Evolutionary conservation across 2,797 vertebrate species (phyloP), one percentile per base, ranked within the genome.

Genomic region (Stomatorhinus walkeri): DNA sequence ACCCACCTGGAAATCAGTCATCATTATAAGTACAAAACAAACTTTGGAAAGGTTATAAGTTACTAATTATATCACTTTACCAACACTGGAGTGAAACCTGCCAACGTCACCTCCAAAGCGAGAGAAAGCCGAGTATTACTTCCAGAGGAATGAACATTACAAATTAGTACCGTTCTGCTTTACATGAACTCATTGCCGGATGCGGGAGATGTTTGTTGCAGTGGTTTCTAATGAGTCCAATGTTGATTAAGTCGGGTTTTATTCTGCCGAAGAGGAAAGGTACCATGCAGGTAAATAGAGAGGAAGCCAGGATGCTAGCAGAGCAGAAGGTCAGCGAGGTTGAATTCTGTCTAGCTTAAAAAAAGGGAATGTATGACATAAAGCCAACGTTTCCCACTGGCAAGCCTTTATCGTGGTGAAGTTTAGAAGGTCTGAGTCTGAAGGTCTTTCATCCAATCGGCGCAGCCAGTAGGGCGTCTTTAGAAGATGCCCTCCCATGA

Each of bases 391-490:
- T 51, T 89, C 28, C 48, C 84, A 43, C 64, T 76, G 61, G 36
- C 88, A 87, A 61, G n/a, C 28, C 84, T 76, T 86, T 85, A 56
- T 85, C 83, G 32, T 28, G 32, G 83, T 86, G 84, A 89, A 87
- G 84, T 89, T 89, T 89, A 76, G 59, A 89, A 64, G 88, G 79
- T 85, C 87, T 43, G 87, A 72, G 83, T 88, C 68, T 94, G 93
- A 95, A 95, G 95, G 94, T 95, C 94, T 94, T 94, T 95, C 91
- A 94, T 95, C 94, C 95, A 95, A 95, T 89, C 85, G 94, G 94
- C 93, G 93, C 93, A 92, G 94, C 91, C 95, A 95, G 94, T 95
- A 94, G 92, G 95, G 91, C 92, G 91, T 93, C 93, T 86, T 51
- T 93, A 93, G 94, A 94, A 93, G 94, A 94, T 91, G 94, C 93